Evolutionary conservation across 2,797 vertebrate species (phyloP), one percentile per base, ranked within the genome.

Genomic region (Malacoctenus gilli): DNA sequence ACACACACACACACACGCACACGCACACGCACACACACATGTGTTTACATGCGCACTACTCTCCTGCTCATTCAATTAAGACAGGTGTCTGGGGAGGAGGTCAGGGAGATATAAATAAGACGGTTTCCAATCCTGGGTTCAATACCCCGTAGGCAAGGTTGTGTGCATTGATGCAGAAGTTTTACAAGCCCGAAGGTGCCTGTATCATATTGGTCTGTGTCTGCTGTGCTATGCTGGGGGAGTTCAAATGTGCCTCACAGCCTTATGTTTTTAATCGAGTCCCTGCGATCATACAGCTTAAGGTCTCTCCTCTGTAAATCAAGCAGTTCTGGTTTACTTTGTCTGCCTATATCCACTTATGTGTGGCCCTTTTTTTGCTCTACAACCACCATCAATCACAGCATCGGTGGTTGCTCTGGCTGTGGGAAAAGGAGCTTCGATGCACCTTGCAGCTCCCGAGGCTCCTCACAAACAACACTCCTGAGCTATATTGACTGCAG

Each of bases 21-120:
- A 2, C 54, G 37, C 12, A 21, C 30, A 53, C 41, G 53, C 22
- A 4, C 47, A 19, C 5, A 21, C 38, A 18, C 34, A 25, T 32
- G 46, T 11, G 12, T 15, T 10, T 35, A 19, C 37, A 30, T 18
- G 16, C 15, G 31, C 58, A 34, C 2, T 11, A 15, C 21, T 19
- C 5, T 37, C 57, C 16, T 3, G 70, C 80, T 85, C 46, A 44
- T 75, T 85, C 82, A 77, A 64, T 79, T 77, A 73, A 59, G 68
- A 61, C 40, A 47, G 36, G 42, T 50, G 55, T 68, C 72, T 57
- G 55, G 60, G 65, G 71, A 72, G 57, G 49, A 69, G 51, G 48
- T 72, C 38, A 62, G 58, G 14, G 44, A 21, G 25, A 80, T 55
- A 77, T 65, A 69, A 84, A 80, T 79, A 65, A 72, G 77, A 72